Conservation (phyloP, 2,888 invertebrate genomes). For the Cepaea hortensis region DNA sequence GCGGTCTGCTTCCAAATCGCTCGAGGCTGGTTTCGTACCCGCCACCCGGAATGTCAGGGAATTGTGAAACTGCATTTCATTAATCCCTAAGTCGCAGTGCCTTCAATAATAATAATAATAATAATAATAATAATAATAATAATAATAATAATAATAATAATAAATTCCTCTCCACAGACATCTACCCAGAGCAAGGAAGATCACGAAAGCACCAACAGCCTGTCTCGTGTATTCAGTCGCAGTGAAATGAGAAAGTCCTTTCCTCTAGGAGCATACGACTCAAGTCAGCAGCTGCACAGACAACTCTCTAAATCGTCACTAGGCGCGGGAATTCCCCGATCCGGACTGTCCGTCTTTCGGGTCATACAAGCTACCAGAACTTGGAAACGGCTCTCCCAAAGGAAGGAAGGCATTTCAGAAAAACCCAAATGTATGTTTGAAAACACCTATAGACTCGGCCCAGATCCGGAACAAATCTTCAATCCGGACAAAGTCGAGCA, state of each 20-base stretch:
- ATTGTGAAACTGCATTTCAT: too few species aligned
- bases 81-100: too few species aligned
- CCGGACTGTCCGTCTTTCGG: conserved; percentile 62
- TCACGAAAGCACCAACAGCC: background rate
- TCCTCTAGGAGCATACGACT: conserved; percentile 28
- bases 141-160: background rate
- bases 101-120: too few species aligned
- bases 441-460: conserved; percentile 68
- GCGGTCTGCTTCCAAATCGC: too few species aligned
- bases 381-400: conserved; percentile 63
- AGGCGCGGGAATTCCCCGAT: background rate
- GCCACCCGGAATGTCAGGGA: too few species aligned
- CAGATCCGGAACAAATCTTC: conserved; percentile 60
- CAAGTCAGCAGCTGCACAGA: background rate
- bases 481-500: conserved; percentile 58
- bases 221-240: conserved; percentile 15
- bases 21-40: too few species aligned
- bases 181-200: conserved; percentile 6
- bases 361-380: conserved; percentile 64
- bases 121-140: background rate
- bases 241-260: conserved; percentile 38
- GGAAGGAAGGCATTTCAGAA: conserved; percentile 40
- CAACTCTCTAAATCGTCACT: conserved; percentile 16
- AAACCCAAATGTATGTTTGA: conserved; percentile 57
- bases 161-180: background rate